These are phyloP conservation scores for Anastrepha obliqua DNA, from an alignment of 1,140 invertebrate species.

Conservation along the genomic window DNA sequence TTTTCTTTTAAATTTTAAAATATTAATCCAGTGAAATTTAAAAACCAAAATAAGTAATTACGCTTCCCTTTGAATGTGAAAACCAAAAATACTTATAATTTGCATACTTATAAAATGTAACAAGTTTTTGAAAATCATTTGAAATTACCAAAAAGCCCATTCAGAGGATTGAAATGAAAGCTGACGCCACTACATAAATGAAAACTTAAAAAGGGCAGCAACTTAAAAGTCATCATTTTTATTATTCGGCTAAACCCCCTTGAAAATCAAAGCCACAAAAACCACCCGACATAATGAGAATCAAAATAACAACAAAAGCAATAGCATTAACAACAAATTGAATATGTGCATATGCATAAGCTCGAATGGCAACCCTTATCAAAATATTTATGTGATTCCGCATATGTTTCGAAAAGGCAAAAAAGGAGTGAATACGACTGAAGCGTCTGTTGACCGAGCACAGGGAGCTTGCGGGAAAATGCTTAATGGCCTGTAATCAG, in stretches of 20 bases:
- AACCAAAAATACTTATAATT: too few relatives aligned
- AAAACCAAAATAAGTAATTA: too few relatives aligned
- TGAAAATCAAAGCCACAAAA: not conserved
- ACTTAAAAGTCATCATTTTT: conserved; percentile 3
- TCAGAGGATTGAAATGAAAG: too few relatives aligned
- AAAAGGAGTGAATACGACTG: conserved; percentile 39
- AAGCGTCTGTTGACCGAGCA: conserved; percentile 18
- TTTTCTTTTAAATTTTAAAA: too few relatives aligned
- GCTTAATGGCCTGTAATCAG: conserved; percentile 53
- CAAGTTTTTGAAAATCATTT: too few relatives aligned
- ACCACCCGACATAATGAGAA: not conserved
- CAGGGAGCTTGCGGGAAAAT: conserved; percentile 13
- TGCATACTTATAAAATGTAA: too few relatives aligned
- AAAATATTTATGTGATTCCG: conserved; percentile 48
- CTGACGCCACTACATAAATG: too few relatives aligned
- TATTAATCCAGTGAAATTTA: too few relatives aligned
- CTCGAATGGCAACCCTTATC: conserved; percentile 39
- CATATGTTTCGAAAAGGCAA: conserved; percentile 13
- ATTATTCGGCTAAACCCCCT: not conserved
- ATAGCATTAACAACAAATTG: not conserved
- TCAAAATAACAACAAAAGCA: not conserved
- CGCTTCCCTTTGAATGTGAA: too few relatives aligned
- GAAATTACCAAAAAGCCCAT: too few relatives aligned
- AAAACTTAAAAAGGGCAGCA: not conserved
- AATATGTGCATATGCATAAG: not conserved